These are phyloP conservation scores for Junonia oenone DNA, from an alignment of 2,888 invertebrate genomes.

Conservation along the genomic window DNA sequence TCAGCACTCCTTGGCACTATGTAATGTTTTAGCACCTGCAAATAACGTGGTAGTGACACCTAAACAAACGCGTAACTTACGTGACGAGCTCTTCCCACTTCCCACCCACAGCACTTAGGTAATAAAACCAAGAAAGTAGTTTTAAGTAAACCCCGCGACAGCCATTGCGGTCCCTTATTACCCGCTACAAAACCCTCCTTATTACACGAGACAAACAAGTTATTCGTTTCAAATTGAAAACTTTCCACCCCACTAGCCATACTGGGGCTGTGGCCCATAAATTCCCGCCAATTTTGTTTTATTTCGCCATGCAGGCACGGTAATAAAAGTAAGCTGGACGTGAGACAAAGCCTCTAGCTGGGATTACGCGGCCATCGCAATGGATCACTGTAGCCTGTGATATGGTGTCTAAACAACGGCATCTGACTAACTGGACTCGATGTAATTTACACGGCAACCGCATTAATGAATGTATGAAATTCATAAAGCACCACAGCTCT, in stretches of 20 bases:
- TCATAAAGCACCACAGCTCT: slow-evolving; percentile 7
- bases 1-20: slow-evolving; percentile 3
- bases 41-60: slow-evolving; percentile 27
- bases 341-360: slow-evolving; percentile 72
- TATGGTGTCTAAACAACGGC: slow-evolving; percentile 65
- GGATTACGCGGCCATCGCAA: slow-evolving; percentile 74
- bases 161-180: slow-evolving; percentile 69
- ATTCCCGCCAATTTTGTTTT: slow-evolving; percentile 79
- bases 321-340: slow-evolving; percentile 80
- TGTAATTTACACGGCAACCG: slow-evolving; percentile 21
- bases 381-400: slow-evolving; percentile 71
- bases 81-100: slow-evolving; percentile 40
- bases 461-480: slow-evolving; percentile 11
- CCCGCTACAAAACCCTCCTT: slow-evolving; percentile 71
- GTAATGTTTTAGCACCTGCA: slow-evolving; percentile 23
- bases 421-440: slow-evolving; percentile 49
- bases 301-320: slow-evolving; percentile 76
- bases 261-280: slow-evolving; percentile 71
- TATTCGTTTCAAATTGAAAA: slow-evolving; percentile 80
- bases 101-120: slow-evolving; percentile 64
- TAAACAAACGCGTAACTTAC: slow-evolving; percentile 34
- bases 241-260: slow-evolving; percentile 76
- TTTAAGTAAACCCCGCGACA: slow-evolving; percentile 71
- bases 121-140: slow-evolving; percentile 77
- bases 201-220: slow-evolving; percentile 76